These are phyloP conservation scores for Smittia aterrima DNA, from an alignment of 2,888 invertebrate genomes.

Conservation along the genomic window DNA sequence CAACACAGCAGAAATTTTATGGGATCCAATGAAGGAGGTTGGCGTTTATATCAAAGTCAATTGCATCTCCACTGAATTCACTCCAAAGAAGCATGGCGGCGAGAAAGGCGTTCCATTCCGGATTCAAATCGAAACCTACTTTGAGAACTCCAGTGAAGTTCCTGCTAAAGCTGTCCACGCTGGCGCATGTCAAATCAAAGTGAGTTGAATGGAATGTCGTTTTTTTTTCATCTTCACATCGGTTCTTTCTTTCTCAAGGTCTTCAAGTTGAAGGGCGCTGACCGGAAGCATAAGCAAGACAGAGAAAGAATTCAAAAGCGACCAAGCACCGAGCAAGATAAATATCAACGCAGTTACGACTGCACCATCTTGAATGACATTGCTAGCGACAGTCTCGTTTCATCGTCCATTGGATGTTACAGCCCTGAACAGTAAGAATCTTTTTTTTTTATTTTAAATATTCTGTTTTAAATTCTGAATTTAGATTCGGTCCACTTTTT, in stretches of 20 bases:
- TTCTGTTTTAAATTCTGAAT: background rate
- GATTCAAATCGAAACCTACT: slow-evolving; percentile 86
- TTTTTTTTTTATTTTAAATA: slow-evolving; percentile 8
- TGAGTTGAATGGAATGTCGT: slow-evolving; percentile 52
- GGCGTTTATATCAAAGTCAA: slow-evolving; percentile 94
- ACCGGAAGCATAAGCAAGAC: slow-evolving; percentile 95
- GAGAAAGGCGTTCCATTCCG: slow-evolving; percentile 97
- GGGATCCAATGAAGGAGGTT: slow-evolving; percentile 96
- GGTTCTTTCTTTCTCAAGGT: slow-evolving; percentile 54
- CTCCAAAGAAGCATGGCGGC: slow-evolving; percentile 95
- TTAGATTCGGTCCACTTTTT: slow-evolving; percentile 42
- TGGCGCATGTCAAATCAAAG: slow-evolving; percentile 95
- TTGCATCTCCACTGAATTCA: slow-evolving; percentile 97
- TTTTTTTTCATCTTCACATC: background rate
- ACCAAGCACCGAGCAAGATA: slow-evolving; percentile 79
- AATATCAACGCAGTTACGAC: slow-evolving; percentile 93
- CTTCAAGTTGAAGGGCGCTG: slow-evolving; percentile 91
- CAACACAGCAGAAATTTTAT: slow-evolving; percentile 84
- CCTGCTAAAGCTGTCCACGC: slow-evolving; percentile 72
- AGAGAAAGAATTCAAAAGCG: slow-evolving; percentile 88
- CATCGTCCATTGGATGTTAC: slow-evolving; percentile 48
- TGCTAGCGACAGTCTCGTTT: slow-evolving; percentile 53
- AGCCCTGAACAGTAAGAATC: slow-evolving; percentile 55
- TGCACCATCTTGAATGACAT: slow-evolving; percentile 92
- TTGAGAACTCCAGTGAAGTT: slow-evolving; percentile 48